A percentile compares a stretch with the other conserved stretches of the same genome.
Conservation (phyloP, 2,888 invertebrate genomes). For the Gastrophysa polygoni region DNA sequence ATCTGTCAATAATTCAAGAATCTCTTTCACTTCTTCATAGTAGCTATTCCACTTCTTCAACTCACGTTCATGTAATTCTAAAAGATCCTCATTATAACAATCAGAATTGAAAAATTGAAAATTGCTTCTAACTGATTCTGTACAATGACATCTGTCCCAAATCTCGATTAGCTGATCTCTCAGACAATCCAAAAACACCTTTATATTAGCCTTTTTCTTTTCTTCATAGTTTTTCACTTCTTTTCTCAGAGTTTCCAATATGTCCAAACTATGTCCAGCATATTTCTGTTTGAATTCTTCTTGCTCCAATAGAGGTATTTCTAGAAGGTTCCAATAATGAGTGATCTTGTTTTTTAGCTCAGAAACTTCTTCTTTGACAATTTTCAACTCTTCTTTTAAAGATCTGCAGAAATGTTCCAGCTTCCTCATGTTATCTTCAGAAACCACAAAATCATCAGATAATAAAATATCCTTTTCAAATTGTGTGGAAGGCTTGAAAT, state of each 20-base stretch:
- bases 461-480: slow-evolving; percentile 57
- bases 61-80: slow-evolving; percentile 80
- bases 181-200: slow-evolving; percentile 69
- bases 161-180: slow-evolving; percentile 72
- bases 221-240: slow-evolving; percentile 79
- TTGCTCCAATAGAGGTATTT: slow-evolving; percentile 68
- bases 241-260: slow-evolving; percentile 65
- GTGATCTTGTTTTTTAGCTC: slow-evolving; percentile 59
- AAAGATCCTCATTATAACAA: slow-evolving; percentile 78
- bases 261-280: slow-evolving; percentile 64
- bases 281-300: slow-evolving; percentile 68
- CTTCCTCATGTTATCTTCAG: slow-evolving; percentile 67
- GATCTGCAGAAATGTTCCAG: slow-evolving; percentile 65
- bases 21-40: slow-evolving; percentile 63
- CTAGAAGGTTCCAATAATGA: slow-evolving; percentile 76
- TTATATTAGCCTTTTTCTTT: slow-evolving; percentile 77
- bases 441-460: slow-evolving; percentile 63
- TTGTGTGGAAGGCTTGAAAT: slow-evolving; percentile 53
- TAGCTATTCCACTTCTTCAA: slow-evolving; percentile 70
- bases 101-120: slow-evolving; percentile 71
- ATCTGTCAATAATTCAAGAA: slow-evolving; percentile 69
- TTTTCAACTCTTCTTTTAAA: slow-evolving; percentile 63
- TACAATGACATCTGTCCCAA: slow-evolving; percentile 81
- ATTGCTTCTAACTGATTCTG: slow-evolving; percentile 63
- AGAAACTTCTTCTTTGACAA: slow-evolving; percentile 64